phyloP scores from a whole-genome alignment of 2,113 vertebrate species.

The Bombycilla garrulus region DNA sequence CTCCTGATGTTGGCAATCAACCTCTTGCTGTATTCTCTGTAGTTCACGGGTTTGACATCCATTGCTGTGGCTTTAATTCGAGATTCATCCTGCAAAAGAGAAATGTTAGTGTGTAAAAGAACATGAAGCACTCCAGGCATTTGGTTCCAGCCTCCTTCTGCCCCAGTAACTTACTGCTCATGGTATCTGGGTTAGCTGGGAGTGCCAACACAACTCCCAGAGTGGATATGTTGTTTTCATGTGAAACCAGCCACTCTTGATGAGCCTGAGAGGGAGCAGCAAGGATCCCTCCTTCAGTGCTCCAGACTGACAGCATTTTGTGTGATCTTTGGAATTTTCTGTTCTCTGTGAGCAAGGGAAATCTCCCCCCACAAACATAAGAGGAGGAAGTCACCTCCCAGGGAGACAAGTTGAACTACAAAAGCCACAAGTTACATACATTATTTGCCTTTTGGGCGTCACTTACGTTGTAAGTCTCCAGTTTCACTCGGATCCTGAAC shows the following conservation, averaged over 20 bases:
- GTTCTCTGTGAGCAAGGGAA: not conserved
- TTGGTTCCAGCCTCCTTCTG: not conserved
- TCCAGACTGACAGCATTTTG: not conserved
- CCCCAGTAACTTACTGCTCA: not conserved
- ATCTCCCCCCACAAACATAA: not conserved
- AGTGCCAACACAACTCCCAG: not conserved
- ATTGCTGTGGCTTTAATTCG: slow-evolving; percentile 91
- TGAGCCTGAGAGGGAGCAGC: not conserved
- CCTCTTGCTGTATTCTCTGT: slow-evolving; percentile 88
- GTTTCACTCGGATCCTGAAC: slow-evolving; percentile 90
- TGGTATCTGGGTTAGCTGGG: not conserved
- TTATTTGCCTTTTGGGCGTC: not conserved
- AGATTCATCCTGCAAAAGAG: slow-evolving; percentile 87
- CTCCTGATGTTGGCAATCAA: slow-evolving; percentile 88
- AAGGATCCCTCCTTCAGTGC: not conserved
- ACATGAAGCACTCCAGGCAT: not conserved
- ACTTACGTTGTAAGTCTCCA: slow-evolving; percentile 97
- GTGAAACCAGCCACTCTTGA: not conserved
- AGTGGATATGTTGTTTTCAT: not conserved
- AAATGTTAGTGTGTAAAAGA: not conserved
- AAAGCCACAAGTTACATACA: not conserved
- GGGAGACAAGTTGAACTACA: not conserved
- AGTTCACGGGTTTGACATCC: slow-evolving; percentile 91
- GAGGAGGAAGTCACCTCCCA: not conserved
- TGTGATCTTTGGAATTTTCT: not conserved